These are phyloP conservation scores for Pungitius pungitius DNA, from an alignment of 2,113 vertebrate genomes.

Conservation along the genomic window DNA sequence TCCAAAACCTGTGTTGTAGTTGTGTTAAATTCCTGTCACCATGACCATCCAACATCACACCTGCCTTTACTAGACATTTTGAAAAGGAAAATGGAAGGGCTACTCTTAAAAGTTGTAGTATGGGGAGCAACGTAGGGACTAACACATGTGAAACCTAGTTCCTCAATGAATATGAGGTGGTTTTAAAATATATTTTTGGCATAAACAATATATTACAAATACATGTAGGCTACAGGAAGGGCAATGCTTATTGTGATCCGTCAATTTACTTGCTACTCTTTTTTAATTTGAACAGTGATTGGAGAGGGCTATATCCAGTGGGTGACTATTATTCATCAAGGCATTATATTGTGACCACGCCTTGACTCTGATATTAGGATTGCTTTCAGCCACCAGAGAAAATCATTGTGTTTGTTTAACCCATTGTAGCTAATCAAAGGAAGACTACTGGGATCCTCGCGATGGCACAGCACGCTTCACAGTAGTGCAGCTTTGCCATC, in stretches of 20 bases:
- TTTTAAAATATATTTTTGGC: background rate
- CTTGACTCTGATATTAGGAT: background rate
- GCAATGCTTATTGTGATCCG: background rate
- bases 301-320: background rate
- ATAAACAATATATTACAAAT: background rate
- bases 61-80: background rate
- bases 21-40: background rate
- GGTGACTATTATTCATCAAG: background rate
- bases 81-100: background rate
- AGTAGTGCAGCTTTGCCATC: constrained; percentile 36
- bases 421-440: background rate
- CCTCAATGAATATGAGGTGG: background rate
- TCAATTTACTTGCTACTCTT: background rate
- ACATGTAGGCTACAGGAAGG: background rate
- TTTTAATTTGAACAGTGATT: background rate
- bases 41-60: background rate
- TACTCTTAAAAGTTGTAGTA: background rate
- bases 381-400: background rate
- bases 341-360: background rate
- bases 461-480: background rate
- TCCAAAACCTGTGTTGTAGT: constrained; percentile 14
- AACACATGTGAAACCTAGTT: background rate
- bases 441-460: background rate
- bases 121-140: background rate
- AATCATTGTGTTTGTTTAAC: background rate